These are phyloP conservation scores for Rhingia campestris DNA, from an alignment of 2,888 invertebrate species.

Conservation along the genomic window DNA sequence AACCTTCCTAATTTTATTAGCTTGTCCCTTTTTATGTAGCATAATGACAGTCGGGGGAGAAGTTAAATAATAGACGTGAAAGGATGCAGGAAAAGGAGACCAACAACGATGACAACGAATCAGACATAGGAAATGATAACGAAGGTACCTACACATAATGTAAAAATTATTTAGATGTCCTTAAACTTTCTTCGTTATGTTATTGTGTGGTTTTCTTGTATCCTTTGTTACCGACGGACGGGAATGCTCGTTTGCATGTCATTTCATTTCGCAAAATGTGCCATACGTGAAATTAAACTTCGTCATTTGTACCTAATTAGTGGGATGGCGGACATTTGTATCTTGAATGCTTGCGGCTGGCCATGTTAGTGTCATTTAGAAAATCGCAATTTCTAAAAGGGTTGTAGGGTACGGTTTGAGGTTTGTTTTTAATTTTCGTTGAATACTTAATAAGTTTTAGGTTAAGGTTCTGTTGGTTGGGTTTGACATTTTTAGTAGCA, in stretches of 20 bases:
- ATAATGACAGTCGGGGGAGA: slow-evolving; percentile 31
- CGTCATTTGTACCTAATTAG: slow-evolving; percentile 70
- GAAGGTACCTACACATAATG: slow-evolving; percentile 43
- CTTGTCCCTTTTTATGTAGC: slow-evolving; percentile 49
- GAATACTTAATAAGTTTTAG: too few species aligned
- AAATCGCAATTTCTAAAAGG: not conserved
- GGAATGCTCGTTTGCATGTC: slow-evolving; percentile 32
- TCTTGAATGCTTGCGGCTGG: not conserved
- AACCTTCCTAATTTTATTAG: slow-evolving; percentile 66
- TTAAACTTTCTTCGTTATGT: slow-evolving; percentile 27
- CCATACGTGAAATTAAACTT: slow-evolving; percentile 67
- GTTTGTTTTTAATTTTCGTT: too few species aligned
- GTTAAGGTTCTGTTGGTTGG: too few species aligned
- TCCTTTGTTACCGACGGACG: slow-evolving; percentile 26
- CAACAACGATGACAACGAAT: slow-evolving; percentile 15
- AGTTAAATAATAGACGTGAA: not conserved
- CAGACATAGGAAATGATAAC: slow-evolving; percentile 48
- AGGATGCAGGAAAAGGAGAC: not conserved
- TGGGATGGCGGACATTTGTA: slow-evolving; percentile 48
- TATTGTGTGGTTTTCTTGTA: slow-evolving; percentile 21
- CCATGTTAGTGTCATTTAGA: slow-evolving; percentile 19
- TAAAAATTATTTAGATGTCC: slow-evolving; percentile 59
- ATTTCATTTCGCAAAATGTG: slow-evolving; percentile 61
- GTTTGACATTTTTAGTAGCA: too few species aligned
- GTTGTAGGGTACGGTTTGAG: too few species aligned